phyloP scores from a whole-genome alignment of 2,797 vertebrate genomes.

The Mormyrus proboscirostris region DNA sequence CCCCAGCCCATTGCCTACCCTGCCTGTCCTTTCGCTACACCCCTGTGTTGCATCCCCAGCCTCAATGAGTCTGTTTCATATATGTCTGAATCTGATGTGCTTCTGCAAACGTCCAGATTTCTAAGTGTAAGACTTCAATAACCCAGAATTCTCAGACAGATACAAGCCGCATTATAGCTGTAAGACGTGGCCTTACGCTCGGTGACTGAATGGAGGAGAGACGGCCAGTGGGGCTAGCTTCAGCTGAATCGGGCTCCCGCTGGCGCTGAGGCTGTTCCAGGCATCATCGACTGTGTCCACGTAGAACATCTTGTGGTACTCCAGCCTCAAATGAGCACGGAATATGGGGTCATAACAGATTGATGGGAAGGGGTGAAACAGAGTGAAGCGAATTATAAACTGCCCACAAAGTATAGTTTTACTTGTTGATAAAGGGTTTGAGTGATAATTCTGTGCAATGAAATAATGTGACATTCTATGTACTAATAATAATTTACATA shows the following conservation, averaged over 20 bases:
- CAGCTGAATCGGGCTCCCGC: conserved; percentile 10
- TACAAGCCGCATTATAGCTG: background rate
- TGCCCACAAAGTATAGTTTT: background rate
- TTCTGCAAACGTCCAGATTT: background rate
- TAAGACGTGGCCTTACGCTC: background rate
- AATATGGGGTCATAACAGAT: conserved; percentile 26
- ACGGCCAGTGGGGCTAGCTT: background rate
- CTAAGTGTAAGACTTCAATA: background rate
- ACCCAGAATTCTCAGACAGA: background rate
- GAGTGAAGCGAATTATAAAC: background rate
- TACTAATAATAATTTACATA: background rate
- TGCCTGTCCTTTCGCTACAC: background rate
- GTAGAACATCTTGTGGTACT: conserved; percentile 28
- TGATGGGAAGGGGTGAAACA: background rate
- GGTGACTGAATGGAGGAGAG: too few species aligned
- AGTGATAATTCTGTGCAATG: background rate
- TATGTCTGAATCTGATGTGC: background rate
- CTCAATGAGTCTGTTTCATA: background rate
- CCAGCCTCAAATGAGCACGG: conserved; percentile 6
- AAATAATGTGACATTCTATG: background rate
- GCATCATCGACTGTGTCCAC: background rate
- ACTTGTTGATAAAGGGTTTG: background rate
- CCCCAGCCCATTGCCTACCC: background rate
- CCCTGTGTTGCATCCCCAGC: background rate
- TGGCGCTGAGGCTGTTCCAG: conserved; percentile 19